phyloP scores from a whole-genome alignment of 1,140 invertebrate species.

The Cydia splendana region DNA sequence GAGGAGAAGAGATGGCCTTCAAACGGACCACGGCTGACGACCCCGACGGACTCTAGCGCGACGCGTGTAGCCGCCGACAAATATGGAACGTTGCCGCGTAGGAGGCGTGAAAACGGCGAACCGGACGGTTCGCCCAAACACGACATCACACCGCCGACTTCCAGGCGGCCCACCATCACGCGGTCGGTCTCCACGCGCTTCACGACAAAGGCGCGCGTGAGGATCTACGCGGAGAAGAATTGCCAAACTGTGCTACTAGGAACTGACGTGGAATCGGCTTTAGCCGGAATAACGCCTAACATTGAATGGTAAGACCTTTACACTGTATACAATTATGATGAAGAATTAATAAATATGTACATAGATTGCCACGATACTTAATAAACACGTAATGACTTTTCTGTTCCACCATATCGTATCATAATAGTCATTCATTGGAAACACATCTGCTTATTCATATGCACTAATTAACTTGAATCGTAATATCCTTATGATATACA shows the following conservation, averaged over 20 bases:
- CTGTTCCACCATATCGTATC: conserved; percentile 13
- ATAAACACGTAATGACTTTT: too few species aligned
- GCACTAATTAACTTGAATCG: background rate
- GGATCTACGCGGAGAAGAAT: conserved; percentile 89
- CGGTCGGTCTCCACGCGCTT: conserved; percentile 80
- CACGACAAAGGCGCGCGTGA: conserved; percentile 79
- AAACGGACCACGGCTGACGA: conserved; percentile 60
- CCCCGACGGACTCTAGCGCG: conserved; percentile 69
- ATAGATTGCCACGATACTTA: too few species aligned
- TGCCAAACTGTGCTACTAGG: conserved; percentile 87
- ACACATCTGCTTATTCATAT: background rate
- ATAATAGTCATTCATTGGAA: conserved; percentile 12
- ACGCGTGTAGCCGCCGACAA: conserved; percentile 82
- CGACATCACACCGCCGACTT: conserved; percentile 69
- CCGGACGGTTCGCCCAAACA: conserved; percentile 78
- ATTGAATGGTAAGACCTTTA: conserved; percentile 61
- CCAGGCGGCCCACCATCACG: conserved; percentile 68
- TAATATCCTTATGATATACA: background rate
- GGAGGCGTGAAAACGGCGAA: conserved; percentile 80
- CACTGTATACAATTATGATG: background rate
- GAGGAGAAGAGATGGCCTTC: conserved; percentile 86
- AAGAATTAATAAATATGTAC: too few species aligned
- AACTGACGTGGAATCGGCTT: conserved; percentile 84
- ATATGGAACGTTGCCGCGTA: conserved; percentile 88
- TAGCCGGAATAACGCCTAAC: conserved; percentile 82